These are phyloP conservation scores for Xanthia togata DNA, from an alignment of 2,888 invertebrate genomes.

Conservation along the genomic window DNA sequence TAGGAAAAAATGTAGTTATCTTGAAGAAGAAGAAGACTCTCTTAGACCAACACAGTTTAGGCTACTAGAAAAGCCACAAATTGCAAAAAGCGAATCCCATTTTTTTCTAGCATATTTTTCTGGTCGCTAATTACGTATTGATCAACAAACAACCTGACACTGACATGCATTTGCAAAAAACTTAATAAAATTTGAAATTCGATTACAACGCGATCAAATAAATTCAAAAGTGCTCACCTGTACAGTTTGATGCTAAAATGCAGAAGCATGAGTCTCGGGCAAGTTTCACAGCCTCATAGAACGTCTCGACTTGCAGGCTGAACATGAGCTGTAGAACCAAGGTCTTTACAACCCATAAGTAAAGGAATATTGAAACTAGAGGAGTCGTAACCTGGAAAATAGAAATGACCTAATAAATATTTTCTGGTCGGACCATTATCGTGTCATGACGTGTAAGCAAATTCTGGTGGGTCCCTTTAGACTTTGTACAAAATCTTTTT, in stretches of 20 bases:
- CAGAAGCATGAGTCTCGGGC: constrained; percentile 9
- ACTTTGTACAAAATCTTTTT: not conserved
- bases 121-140: not conserved
- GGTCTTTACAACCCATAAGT: constrained; percentile 22
- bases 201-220: not conserved
- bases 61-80: not conserved
- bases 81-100: too few species aligned
- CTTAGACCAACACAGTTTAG: too few species aligned
- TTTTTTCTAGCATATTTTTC: not conserved
- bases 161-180: not conserved
- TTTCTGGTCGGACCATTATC: not conserved
- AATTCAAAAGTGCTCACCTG: not conserved
- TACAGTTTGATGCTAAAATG: constrained; percentile 23
- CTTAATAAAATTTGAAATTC: not conserved
- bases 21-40: not conserved
- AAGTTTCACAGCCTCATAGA: constrained; percentile 23
- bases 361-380: constrained; percentile 9
- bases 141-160: not conserved
- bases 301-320: constrained; percentile 16
- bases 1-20: not conserved
- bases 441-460: not conserved
- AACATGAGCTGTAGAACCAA: constrained; percentile 12
- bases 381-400: constrained; percentile 14
- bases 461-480: too few species aligned
- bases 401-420: not conserved